Percentiles rank a stretch among this genome's conserved stretches.
Evolutionary conservation across 2,113 vertebrate genomes (phyloP).

Genomic region (Tenebrosternarchus preto): DNA sequence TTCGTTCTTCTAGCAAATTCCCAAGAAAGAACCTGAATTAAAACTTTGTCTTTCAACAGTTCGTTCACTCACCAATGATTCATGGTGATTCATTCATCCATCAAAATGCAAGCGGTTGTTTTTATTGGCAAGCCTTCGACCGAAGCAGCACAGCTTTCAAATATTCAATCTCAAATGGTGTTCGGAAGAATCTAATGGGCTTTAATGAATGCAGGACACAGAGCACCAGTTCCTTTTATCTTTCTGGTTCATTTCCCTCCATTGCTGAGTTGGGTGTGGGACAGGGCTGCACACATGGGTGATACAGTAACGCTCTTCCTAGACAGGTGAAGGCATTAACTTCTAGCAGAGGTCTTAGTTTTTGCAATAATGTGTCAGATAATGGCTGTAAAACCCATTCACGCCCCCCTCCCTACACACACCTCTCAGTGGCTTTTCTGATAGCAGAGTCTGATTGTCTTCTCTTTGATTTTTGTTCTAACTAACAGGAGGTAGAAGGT

Average conservation of each 20-base stretch:
- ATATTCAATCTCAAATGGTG: neutral
- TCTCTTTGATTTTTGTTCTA: neutral
- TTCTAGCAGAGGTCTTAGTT: constrained; percentile 22
- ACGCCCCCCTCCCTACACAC: neutral
- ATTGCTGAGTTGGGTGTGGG: constrained; percentile 2
- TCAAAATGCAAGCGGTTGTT: neutral
- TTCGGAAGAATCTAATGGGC: neutral
- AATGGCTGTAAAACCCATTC: neutral
- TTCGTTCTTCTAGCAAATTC: constrained; percentile 34
- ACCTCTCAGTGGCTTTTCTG: neutral
- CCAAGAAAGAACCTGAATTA: constrained; percentile 11
- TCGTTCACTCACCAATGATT: neutral
- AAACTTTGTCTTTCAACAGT: constrained; percentile 24
- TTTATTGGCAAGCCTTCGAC: constrained; percentile 2
- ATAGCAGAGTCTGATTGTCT: neutral
- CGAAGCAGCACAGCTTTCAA: neutral
- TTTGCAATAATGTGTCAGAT: constrained; percentile 37
- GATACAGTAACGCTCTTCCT: constrained; percentile 38
- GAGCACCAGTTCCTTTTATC: neutral
- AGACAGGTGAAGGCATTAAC: constrained; percentile 47
- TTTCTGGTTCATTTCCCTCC: constrained; percentile 1
- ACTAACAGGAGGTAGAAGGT: neutral
- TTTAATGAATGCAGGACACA: neutral
- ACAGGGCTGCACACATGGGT: constrained; percentile 34
- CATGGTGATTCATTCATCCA: constrained; percentile 16